Conservation (phyloP, 2,113 vertebrate species). For the Antennarius striatus region DNA sequence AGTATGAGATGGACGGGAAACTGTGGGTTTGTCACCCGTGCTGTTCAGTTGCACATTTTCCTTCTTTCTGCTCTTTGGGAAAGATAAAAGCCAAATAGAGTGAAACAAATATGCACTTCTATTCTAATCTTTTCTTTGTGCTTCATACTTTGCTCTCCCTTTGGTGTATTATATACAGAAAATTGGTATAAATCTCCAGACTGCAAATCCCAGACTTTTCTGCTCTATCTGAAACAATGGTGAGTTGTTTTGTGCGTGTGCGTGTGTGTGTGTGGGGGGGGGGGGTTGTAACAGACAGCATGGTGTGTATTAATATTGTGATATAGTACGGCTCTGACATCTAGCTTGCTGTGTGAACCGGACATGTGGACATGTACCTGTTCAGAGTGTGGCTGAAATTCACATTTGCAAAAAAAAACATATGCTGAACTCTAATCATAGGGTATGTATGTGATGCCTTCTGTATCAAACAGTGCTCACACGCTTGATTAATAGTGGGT, state of each 20-base stretch:
- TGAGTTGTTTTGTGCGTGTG: not conserved
- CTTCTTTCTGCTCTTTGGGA: conserved; percentile 33
- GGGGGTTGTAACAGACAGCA: too few species aligned
- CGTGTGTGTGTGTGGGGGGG: conserved; percentile 2
- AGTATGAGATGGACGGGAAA: conserved; percentile 45
- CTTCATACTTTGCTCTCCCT: conserved; percentile 38
- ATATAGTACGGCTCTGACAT: too few species aligned
- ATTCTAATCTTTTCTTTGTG: conserved; percentile 53
- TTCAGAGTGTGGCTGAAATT: not conserved
- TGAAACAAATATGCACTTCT: conserved; percentile 42
- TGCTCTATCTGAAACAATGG: conserved; percentile 50
- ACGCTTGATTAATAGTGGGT: not conserved
- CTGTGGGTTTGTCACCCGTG: conserved; percentile 39
- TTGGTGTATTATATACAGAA: conserved; percentile 30
- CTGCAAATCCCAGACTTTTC: conserved; percentile 37
- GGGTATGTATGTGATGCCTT: not conserved
- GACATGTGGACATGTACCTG: conserved; percentile 18
- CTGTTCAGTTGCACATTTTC: conserved; percentile 52
- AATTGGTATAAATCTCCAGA: conserved; percentile 43
- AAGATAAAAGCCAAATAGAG: conserved; percentile 35
- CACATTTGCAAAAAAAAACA: too few species aligned
- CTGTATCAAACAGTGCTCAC: too few species aligned
- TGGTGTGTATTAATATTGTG: too few species aligned
- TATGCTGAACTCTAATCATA: too few species aligned
- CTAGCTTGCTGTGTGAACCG: too few species aligned